Evolutionary conservation across 2,113 vertebrate genomes (phyloP), one percentile per base, ranked within the genome.

Genomic region (Albula glossodonta): DNA sequence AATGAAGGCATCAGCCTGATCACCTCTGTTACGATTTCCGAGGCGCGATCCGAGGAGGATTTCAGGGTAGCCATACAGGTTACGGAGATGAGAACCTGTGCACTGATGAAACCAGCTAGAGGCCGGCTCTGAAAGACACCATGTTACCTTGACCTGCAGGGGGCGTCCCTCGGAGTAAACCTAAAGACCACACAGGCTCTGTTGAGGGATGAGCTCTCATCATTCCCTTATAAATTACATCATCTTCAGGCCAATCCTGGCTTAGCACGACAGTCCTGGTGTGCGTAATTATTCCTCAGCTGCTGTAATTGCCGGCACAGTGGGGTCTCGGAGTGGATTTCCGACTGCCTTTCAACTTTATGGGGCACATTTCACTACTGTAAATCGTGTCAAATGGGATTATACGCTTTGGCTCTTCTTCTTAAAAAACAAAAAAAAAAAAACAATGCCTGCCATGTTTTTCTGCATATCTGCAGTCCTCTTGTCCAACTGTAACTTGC

Each of bases 351-450:
- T 93, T 94, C 82, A 89, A 91, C 87, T 89, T 92, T 89, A 90
- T 86, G 84, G 87, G 89, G 89, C 19, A 86, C 82, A 78, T 91
- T 91, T 91, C 91, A 89, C 90, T 82, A 87, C 89, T 93, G 87
- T 91, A 93, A 93, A 93, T 87, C 88, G 84, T 90, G 92, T 94
- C 91, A 89, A 89, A 90, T 88, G 89, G 90, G 90, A 94, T 95
- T 94, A 93, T 90, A 93, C 57, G 89, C 78, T 90, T 90, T 81
- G 9, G 89, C 91, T 89, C 92, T 88, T 89, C 89, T 83, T 85
- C 84, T 31, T 10, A 17, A 51, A 81, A 13, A 80, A 49, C 53
- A 13, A 51, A 79, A 80, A 19, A 80, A 19, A 15, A 52, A 31
- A 82, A 83, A 82, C 83, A 82, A 87, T 52, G 50, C 81, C 70